Evolutionary conservation across 2,797 vertebrate genomes (phyloP).

Genomic region (Calcarius lapponicus): DNA sequence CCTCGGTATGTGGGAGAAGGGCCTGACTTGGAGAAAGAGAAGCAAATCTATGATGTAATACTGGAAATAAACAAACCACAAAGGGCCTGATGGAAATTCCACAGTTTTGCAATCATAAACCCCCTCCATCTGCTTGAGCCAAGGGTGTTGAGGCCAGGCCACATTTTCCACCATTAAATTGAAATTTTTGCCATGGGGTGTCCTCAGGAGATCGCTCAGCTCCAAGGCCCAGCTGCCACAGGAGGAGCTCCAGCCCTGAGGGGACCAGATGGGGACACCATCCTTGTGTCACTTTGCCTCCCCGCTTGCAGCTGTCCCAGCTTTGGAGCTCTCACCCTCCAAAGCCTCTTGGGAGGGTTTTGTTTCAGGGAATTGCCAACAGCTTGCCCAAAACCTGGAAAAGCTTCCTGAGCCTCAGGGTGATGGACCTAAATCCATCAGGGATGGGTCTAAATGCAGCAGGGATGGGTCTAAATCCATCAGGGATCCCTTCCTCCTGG

Average conservation of each 20-base stretch:
- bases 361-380: not conserved
- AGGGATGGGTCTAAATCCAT: not conserved
- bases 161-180: fast-evolving
- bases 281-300: not conserved
- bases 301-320: not conserved
- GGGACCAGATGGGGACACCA: not conserved
- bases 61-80: not conserved
- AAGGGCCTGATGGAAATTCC: not conserved
- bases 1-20: not conserved
- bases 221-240: not conserved
- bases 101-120: not conserved
- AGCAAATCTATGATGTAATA: not conserved
- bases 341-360: not conserved
- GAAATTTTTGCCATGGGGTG: fast-evolving
- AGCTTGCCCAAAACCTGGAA: not conserved
- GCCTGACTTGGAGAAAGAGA: not conserved
- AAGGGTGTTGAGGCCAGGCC: too few species aligned
- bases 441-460: not conserved
- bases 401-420: not conserved
- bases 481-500: not conserved
- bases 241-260: not conserved
- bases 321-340: not conserved
- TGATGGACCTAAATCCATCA: not conserved
- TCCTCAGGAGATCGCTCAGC: not conserved
- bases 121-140: not conserved